phyloP scores from a whole-genome alignment of 2,888 invertebrate species.

The Oxyscelio sp. region DNA sequence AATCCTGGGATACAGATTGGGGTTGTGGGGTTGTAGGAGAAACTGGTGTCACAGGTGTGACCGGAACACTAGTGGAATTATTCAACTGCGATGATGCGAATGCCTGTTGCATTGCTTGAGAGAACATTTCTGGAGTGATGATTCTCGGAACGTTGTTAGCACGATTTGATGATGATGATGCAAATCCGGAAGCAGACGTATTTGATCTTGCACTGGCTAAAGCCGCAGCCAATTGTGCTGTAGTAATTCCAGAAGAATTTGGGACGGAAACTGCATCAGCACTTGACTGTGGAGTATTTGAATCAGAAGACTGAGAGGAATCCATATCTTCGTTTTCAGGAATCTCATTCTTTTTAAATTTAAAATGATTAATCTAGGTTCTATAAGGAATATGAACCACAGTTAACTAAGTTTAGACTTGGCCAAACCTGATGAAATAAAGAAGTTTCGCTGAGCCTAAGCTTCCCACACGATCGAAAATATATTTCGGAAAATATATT shows the following conservation, averaged over 20 bases:
- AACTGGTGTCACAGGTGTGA: slow-evolving; percentile 28
- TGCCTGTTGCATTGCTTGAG: slow-evolving; percentile 93
- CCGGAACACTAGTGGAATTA: slow-evolving; percentile 72
- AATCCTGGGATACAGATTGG: slow-evolving; percentile 79
- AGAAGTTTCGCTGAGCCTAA: too few relatives aligned
- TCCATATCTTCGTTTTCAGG: slow-evolving; percentile 90
- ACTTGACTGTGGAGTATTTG: slow-evolving; percentile 82
- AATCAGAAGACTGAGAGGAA: slow-evolving; percentile 89
- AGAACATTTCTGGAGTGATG: slow-evolving; percentile 94
- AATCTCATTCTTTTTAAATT: too few relatives aligned
- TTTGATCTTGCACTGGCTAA: slow-evolving; percentile 88
- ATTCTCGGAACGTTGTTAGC: slow-evolving; percentile 84
- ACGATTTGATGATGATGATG: slow-evolving; percentile 78
- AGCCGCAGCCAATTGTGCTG: slow-evolving; percentile 93
- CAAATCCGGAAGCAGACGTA: slow-evolving; percentile 77
- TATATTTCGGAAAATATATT: too few relatives aligned
- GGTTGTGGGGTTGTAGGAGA: slow-evolving; percentile 81
- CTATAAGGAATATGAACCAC: too few relatives aligned
- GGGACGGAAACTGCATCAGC: slow-evolving; percentile 83
- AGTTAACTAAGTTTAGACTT: too few relatives aligned
- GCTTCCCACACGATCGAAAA: too few relatives aligned
- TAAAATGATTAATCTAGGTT: too few relatives aligned
- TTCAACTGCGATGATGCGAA: slow-evolving; percentile 87
- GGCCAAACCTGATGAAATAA: too few relatives aligned
- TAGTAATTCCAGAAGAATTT: slow-evolving; percentile 89